Conservation (phyloP, 2,888 invertebrate species). For the Microctonus aethiopoides region DNA sequence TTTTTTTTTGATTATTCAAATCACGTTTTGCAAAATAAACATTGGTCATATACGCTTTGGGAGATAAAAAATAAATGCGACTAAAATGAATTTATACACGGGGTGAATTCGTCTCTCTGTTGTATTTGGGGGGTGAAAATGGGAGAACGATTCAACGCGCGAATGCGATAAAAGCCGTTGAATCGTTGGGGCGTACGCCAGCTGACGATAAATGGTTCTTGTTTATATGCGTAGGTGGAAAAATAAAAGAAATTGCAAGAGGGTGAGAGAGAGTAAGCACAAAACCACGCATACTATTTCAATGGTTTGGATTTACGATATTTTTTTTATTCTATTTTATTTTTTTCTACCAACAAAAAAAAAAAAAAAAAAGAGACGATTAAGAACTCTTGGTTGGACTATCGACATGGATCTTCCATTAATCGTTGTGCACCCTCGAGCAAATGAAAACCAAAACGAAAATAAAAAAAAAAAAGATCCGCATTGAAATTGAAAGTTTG, state of each 20-base stretch:
- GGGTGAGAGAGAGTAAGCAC: neutral
- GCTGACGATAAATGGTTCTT: conserved; percentile 28
- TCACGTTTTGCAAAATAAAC: neutral
- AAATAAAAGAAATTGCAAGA: conserved; percentile 16
- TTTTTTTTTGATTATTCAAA: neutral
- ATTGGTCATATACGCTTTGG: neutral
- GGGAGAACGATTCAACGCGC: conserved; percentile 28
- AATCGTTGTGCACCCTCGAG: neutral
- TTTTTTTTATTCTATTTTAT: neutral
- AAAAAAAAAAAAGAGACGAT: conserved; percentile 19
- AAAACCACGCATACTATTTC: neutral
- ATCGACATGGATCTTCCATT: conserved; percentile 22
- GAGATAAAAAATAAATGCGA: neutral
- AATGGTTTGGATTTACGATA: conserved; percentile 1
- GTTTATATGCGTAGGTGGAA: conserved; percentile 28
- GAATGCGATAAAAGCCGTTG: conserved; percentile 27
- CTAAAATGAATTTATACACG: neutral
- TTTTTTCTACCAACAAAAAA: too few species aligned
- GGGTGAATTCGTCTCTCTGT: neutral
- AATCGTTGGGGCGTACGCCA: conserved; percentile 25
- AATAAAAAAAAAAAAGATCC: neutral
- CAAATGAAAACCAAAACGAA: neutral
- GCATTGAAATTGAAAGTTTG: neutral
- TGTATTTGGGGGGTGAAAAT: neutral
- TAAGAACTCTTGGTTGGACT: conserved; percentile 10